These are phyloP conservation scores for Drosophila tropicalis DNA, from an alignment of 1,140 invertebrate species.

Conservation along the genomic window DNA sequence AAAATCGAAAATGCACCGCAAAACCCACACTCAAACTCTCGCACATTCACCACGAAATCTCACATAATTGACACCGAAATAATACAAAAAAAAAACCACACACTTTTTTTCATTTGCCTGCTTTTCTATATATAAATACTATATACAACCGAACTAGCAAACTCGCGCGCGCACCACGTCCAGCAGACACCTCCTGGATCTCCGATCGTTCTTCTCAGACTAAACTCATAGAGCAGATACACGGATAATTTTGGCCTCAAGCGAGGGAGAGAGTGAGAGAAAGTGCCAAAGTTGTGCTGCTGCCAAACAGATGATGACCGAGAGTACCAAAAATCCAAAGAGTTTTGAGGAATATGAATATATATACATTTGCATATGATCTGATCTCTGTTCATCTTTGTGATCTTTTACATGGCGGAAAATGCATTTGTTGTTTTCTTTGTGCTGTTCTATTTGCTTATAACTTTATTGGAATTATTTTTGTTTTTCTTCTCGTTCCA, in stretches of 20 bases:
- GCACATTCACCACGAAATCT: constrained; percentile 18
- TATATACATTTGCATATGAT: not conserved
- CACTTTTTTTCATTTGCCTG: constrained; percentile 34
- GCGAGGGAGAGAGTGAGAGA: not conserved
- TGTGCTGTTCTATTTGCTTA: constrained; percentile 6
- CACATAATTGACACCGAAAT: constrained; percentile 47
- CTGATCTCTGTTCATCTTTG: constrained; percentile 7
- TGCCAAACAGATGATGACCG: constrained; percentile 32
- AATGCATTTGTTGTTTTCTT: constrained; percentile 31
- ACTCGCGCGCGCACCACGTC: constrained; percentile 67
- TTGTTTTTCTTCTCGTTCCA: not conserved
- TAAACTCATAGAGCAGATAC: constrained; percentile 46
- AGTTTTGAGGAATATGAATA: constrained; percentile 15
- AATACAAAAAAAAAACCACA: constrained; percentile 6
- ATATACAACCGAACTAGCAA: constrained; percentile 64
- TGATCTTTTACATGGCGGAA: not conserved
- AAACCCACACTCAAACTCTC: constrained; percentile 26
- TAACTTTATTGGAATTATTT: not conserved
- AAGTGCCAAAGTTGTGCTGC: constrained; percentile 28
- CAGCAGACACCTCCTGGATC: constrained; percentile 83
- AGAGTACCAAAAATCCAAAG: constrained; percentile 12
- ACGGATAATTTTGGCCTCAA: constrained; percentile 8
- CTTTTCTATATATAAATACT: constrained; percentile 77
- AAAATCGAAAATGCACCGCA: constrained; percentile 40
- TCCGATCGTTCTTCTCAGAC: constrained; percentile 83